These are phyloP conservation scores for Archaeoteleia sp. DNA, from an alignment of 2,888 invertebrate species.

Conservation along the genomic window DNA sequence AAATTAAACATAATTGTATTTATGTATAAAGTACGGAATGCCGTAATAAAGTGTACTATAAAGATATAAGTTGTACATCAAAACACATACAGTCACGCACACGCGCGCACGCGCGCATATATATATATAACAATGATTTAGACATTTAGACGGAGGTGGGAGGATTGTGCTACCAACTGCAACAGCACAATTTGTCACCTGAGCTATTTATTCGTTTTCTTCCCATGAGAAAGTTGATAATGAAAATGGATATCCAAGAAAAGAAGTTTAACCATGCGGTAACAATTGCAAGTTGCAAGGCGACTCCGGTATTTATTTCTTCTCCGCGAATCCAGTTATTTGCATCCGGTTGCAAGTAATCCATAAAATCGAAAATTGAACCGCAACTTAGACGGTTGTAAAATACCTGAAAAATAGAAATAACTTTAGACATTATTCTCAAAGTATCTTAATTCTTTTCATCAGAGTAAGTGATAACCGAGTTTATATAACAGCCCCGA, in stretches of 20 bases:
- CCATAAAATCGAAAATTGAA: constrained; percentile 88
- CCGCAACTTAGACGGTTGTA: constrained; percentile 83
- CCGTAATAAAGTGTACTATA: constrained; percentile 67
- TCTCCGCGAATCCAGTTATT: constrained; percentile 81
- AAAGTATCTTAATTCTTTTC: too few species aligned
- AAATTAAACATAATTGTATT: constrained; percentile 60
- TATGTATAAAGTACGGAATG: constrained; percentile 65
- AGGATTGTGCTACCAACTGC: constrained; percentile 46
- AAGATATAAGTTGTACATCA: constrained; percentile 35
- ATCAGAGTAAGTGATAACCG: too few species aligned
- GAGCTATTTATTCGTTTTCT: constrained; percentile 54
- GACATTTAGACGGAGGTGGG: too few species aligned
- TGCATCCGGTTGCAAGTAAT: constrained; percentile 84
- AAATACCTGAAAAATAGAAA: constrained; percentile 70
- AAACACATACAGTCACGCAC: too few species aligned
- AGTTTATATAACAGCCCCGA: too few species aligned
- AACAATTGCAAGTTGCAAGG: constrained; percentile 81
- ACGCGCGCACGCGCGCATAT: too few species aligned
- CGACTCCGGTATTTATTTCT: constrained; percentile 83
- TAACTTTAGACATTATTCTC: neutral
- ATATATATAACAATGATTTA: constrained; percentile 29
- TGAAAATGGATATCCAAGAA: constrained; percentile 77
- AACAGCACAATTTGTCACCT: constrained; percentile 62
- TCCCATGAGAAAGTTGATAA: constrained; percentile 78
- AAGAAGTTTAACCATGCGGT: constrained; percentile 80